These are phyloP conservation scores for Microplitis manilae DNA, from an alignment of 2,888 invertebrate species.

Conservation along the genomic window DNA sequence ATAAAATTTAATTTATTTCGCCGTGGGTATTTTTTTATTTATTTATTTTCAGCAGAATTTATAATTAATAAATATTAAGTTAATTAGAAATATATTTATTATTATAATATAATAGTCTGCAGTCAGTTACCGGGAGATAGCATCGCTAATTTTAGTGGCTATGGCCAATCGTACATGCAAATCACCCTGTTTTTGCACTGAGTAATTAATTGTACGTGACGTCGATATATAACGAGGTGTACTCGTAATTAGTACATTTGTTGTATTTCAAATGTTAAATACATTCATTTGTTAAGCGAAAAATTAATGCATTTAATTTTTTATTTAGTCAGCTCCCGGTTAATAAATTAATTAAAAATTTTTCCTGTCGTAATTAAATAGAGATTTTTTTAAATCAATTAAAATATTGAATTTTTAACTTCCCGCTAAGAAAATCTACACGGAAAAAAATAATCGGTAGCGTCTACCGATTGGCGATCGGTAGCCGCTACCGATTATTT, in stretches of 20 bases:
- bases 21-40: not conserved
- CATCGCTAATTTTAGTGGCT: slow-evolving; percentile 53
- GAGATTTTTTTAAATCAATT: not conserved
- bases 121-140: slow-evolving; percentile 45
- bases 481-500: too few relatives aligned
- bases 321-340: not conserved
- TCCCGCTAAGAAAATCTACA: too few relatives aligned
- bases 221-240: slow-evolving; percentile 31
- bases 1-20: not conserved
- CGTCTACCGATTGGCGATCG: too few relatives aligned
- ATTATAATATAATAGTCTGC: slow-evolving; percentile 47
- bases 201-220: slow-evolving; percentile 61
- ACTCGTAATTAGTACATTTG: slow-evolving; percentile 11
- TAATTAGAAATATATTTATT: slow-evolving; percentile 52
- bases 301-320: not conserved
- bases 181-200: slow-evolving; percentile 52
- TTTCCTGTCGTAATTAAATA: too few relatives aligned
- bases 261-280: not conserved
- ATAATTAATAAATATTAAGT: not conserved
- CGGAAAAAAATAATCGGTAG: too few relatives aligned
- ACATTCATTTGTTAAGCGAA: not conserved
- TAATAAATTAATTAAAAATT: not conserved
- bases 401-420: too few relatives aligned
- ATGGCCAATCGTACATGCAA: slow-evolving; percentile 57
- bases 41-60: not conserved